phyloP scores from a whole-genome alignment of 2,113 vertebrate genomes.

The Picathartes gymnocephalus region DNA sequence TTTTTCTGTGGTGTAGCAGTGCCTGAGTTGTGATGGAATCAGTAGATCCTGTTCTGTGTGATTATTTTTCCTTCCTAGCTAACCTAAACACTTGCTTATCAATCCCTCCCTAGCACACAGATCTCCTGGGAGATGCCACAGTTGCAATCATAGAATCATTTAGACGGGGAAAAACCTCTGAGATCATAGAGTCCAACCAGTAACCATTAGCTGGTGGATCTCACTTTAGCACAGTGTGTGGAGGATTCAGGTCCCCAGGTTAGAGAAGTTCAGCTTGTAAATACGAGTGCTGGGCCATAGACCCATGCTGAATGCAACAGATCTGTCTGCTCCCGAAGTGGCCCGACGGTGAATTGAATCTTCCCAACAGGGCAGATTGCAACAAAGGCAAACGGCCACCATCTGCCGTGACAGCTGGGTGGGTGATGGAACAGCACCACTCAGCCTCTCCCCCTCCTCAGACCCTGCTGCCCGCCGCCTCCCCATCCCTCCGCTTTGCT shows the following conservation, averaged over 20 bases:
- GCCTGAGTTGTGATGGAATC: not conserved
- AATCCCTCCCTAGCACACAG: no score
- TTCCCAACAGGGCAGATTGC: not conserved
- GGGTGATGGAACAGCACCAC: not conserved
- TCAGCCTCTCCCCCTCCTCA: not conserved
- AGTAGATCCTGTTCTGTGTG: not conserved
- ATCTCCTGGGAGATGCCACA: not conserved
- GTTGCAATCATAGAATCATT: not conserved
- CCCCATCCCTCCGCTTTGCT: not conserved
- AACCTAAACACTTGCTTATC: not conserved
- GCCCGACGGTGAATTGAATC: fast-evolving
- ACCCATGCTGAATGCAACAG: not conserved
- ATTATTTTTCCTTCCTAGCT: not conserved
- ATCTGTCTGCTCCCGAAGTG: not conserved
- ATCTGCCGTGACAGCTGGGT: not conserved
- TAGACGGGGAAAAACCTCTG: not conserved
- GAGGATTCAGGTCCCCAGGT: not conserved
- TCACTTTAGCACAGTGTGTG: fast-evolving
- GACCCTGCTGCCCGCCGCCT: fast-evolving
- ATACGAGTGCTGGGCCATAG: not conserved
- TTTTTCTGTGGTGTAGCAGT: not conserved
- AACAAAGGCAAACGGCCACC: not conserved
- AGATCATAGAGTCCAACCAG: not conserved
- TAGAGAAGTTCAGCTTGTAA: not conserved
- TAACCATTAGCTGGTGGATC: not conserved